A percentile compares a stretch with the other conserved stretches of the same genome.
phyloP scores from a whole-genome alignment of 2,888 invertebrate genomes.

The Drosophila picticornis region DNA sequence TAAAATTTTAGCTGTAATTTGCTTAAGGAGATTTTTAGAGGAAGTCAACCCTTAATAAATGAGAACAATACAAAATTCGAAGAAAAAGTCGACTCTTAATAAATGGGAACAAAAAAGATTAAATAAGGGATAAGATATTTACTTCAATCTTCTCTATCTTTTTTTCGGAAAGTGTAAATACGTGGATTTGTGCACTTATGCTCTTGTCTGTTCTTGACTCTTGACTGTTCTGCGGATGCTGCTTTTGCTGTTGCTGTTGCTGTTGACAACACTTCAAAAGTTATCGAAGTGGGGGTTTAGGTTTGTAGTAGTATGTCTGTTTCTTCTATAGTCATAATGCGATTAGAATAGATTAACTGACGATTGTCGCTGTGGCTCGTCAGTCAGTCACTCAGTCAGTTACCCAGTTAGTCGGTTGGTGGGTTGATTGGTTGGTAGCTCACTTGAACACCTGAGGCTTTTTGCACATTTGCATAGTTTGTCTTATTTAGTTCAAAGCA shows the following conservation, averaged over 20 bases:
- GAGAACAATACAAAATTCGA: not conserved
- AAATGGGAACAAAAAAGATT: not conserved
- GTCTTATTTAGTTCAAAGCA: slow-evolving; percentile 70
- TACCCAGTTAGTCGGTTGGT: not conserved
- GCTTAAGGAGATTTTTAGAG: not conserved
- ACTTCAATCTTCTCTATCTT: not conserved
- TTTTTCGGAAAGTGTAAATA: slow-evolving; percentile 16
- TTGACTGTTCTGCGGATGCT: slow-evolving; percentile 36
- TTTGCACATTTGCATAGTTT: slow-evolving; percentile 73
- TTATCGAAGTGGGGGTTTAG: slow-evolving; percentile 1
- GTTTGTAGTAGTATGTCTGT: slow-evolving; percentile 8
- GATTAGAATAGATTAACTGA: slow-evolving; percentile 81
- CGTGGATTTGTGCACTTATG: slow-evolving; percentile 66
- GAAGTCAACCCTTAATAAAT: not conserved
- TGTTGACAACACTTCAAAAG: slow-evolving; percentile 62
- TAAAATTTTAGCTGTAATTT: not conserved
- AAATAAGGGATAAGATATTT: not conserved
- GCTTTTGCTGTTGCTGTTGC: slow-evolving; percentile 45
- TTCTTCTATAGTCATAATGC: slow-evolving; percentile 69
- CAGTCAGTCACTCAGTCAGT: not conserved
- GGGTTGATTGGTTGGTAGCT: slow-evolving; percentile 4
- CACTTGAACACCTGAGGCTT: slow-evolving; percentile 65
- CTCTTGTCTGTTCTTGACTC: slow-evolving; percentile 28
- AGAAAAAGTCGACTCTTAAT: not conserved
- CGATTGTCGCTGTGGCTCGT: slow-evolving; percentile 62